Conservation (phyloP, 2,113 vertebrate genomes). For the Tringa solitaria region DNA sequence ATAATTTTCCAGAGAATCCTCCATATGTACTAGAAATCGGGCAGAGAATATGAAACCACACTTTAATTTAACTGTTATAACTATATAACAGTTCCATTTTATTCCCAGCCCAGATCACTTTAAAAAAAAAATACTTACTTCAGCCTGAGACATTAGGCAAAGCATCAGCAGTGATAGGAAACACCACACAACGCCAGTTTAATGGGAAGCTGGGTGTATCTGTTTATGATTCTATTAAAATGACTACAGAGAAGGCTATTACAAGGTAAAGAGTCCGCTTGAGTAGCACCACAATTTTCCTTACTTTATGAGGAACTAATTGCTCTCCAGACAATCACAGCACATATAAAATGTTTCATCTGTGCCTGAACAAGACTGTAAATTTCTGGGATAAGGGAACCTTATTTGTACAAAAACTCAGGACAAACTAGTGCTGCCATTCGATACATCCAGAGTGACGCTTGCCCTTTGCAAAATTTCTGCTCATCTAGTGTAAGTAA, state of each 20-base stretch:
- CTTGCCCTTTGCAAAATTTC: neutral
- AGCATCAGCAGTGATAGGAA: neutral
- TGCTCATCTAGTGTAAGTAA: neutral
- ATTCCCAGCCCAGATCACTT: neutral
- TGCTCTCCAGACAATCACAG: neutral
- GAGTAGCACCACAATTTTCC: neutral
- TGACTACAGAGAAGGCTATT: neutral
- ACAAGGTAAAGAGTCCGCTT: neutral
- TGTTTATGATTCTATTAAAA: neutral
- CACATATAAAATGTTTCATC: neutral
- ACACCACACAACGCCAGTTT: neutral
- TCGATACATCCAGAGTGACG: neutral
- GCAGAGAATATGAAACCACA: neutral
- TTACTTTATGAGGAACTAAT: neutral
- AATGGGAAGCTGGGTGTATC: neutral
- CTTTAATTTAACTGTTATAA: neutral
- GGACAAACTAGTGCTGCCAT: neutral
- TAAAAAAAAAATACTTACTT: neutral
- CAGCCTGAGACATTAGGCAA: neutral
- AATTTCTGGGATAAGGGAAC: neutral
- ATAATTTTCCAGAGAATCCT: neutral
- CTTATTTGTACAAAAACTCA: neutral
- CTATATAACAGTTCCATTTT: no score
- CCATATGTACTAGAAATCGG: neutral
- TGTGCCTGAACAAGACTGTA: neutral